These are phyloP conservation scores for Caenorhabditis japonica DNA, from an alignment of 2,888 invertebrate genomes.

Conservation along the genomic window DNA sequence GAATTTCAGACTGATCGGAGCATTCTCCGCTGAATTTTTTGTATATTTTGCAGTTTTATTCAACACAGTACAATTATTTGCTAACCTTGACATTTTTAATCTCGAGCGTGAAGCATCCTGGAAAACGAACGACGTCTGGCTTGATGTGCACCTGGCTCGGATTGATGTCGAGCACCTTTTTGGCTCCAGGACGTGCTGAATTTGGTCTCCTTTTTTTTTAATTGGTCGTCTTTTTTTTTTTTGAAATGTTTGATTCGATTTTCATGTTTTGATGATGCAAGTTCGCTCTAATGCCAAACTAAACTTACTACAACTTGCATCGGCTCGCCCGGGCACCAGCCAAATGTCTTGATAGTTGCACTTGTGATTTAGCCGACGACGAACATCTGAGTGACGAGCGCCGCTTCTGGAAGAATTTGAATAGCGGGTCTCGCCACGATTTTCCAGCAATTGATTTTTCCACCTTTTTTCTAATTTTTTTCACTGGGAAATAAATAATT, in stretches of 20 bases:
- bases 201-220: neutral
- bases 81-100: slow-evolving; percentile 71
- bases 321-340: slow-evolving; percentile 75
- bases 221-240: too few species aligned
- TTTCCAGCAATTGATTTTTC: too few species aligned
- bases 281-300: neutral
- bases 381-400: slow-evolving; percentile 43
- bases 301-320: slow-evolving; percentile 76
- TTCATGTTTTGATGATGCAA: too few species aligned
- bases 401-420: slow-evolving; percentile 44
- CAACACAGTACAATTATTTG: neutral
- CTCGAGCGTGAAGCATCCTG: slow-evolving; percentile 77
- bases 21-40: slow-evolving; percentile 3
- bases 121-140: slow-evolving; percentile 75
- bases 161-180: slow-evolving; percentile 72
- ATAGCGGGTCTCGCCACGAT: neutral
- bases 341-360: slow-evolving; percentile 76
- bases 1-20: neutral
- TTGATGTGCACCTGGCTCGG: slow-evolving; percentile 72
- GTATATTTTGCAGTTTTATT: neutral
- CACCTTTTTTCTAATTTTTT: too few species aligned
- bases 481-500: too few species aligned
- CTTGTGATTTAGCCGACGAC: slow-evolving; percentile 55
- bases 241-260: too few species aligned
- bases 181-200: slow-evolving; percentile 73